Evolutionary conservation across 2,888 invertebrate species (phyloP).

Genomic region (Eupithecia insigniata): DNA sequence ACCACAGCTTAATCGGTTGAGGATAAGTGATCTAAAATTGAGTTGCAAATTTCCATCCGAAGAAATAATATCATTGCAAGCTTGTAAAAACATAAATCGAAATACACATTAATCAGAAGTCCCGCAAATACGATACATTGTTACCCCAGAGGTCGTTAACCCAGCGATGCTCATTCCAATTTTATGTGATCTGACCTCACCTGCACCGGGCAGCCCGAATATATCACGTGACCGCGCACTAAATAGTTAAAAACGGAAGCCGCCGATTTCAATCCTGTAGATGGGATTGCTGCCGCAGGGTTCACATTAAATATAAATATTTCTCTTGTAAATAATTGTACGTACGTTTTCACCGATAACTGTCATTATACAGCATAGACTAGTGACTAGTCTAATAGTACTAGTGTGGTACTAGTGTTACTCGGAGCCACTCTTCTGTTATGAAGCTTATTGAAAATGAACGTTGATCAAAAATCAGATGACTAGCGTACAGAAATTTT

Average conservation of each 20-base stretch:
- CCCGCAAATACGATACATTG: neutral
- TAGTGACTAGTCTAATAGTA: too few species aligned
- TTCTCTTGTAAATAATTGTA: neutral
- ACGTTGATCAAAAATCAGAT: too few species aligned
- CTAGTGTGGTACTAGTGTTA: too few species aligned
- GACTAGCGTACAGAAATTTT: too few species aligned
- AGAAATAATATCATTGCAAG: too few species aligned
- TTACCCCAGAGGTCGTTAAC: constrained; percentile 25
- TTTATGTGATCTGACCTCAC: constrained; percentile 32
- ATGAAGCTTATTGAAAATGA: too few species aligned
- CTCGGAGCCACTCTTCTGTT: too few species aligned
- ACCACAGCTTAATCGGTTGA: too few species aligned
- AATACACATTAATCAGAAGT: neutral
- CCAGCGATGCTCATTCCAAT: constrained; percentile 30
- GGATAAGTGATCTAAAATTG: too few species aligned
- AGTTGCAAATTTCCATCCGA: too few species aligned
- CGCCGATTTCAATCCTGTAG: constrained; percentile 33
- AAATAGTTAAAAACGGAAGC: constrained; percentile 39
- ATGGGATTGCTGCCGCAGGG: constrained; percentile 25
- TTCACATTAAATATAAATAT: constrained; percentile 10
- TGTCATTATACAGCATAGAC: too few species aligned
- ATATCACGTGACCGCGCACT: constrained; percentile 38
- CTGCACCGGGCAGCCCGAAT: constrained; percentile 22
- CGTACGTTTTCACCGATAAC: neutral
- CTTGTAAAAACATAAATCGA: neutral